Evolutionary conservation across 2,888 invertebrate genomes (phyloP).

Genomic region (Microplitis deprimator): DNA sequence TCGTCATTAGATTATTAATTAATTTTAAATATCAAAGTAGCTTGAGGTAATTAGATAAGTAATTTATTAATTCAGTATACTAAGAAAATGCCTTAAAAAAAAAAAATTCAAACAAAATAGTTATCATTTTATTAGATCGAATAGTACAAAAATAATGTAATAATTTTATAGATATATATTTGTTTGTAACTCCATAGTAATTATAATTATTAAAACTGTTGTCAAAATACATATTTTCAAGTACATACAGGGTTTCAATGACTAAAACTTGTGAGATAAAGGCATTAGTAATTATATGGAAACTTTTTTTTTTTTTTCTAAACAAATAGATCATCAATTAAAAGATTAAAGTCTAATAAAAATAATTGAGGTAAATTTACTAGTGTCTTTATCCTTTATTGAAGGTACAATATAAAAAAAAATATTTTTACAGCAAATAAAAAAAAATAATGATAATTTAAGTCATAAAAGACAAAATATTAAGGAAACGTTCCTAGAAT

Average conservation of each 20-base stretch:
- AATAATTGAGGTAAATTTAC: neutral
- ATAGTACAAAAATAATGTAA: conserved; percentile 24
- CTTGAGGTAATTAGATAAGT: conserved; percentile 17
- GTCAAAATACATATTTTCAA: neutral
- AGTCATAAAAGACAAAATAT: neutral
- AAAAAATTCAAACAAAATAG: conserved; percentile 8
- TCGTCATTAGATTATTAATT: neutral
- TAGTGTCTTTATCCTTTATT: neutral
- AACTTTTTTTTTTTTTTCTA: neutral
- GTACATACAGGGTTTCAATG: neutral
- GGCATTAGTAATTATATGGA: neutral
- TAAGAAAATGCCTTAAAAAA: conserved; percentile 29
- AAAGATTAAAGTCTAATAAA: neutral
- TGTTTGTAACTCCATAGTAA: neutral
- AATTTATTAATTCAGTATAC: conserved; percentile 17
- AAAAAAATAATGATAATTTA: neutral
- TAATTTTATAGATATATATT: neutral
- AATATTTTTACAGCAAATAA: neutral
- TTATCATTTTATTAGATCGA: conserved; percentile 19
- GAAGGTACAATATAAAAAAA: conserved; percentile 14
- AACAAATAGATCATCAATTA: too few species aligned
- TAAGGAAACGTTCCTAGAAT: conserved; percentile 51
- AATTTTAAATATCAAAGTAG: neutral
- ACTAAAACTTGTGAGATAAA: neutral
- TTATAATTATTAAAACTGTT: neutral